Evolutionary conservation across 2,797 vertebrate species (phyloP), one percentile per base, ranked within the genome.

Genomic region (Cyprinella venusta): DNA sequence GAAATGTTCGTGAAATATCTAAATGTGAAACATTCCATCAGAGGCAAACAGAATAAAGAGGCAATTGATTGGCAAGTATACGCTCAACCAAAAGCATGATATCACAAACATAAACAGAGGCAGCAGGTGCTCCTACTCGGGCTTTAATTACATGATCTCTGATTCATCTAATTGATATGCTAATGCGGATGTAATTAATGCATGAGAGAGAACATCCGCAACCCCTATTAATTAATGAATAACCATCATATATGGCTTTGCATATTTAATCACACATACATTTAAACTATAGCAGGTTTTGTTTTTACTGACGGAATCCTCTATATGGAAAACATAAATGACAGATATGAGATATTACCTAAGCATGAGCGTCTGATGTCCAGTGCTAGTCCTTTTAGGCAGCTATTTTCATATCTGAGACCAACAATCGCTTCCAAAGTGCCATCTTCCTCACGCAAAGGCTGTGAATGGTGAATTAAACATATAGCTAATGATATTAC

Each of bases 61-160:
- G 61, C 13, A 16, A 71, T 68, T 84, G 76, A 84, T 63, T 86
- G 76, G 82, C 80, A 54, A 21, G 24, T 33, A 59, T 64, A 61
- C 19, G 1, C 40, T 80, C 69, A 82, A 26, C 24, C 50, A 67
- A 54, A 78, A 30, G 26, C 67, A 74, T 65, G 38, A n/a, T 56
- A 38, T 76, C 75, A 79, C 80, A 68, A 38, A 87, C 82, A 86
- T 76, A 86, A 81, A 81, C 80, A 83, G 89, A 93, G 93, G 94
- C 93, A 95, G 94, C 95, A 95, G 95, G 94, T 95, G 95, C 93
- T 94, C 89, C 90, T 93, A 92, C 93, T 93, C 94, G 92, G 93
- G 94, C 92, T 93, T 94, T 95, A 95, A 95, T 95, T 95, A 95
- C 94, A 95, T 94, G 93, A 95, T 94, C 93, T 94, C 93, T 94